These are phyloP conservation scores for Oreotragus oreotragus DNA, from an alignment of 2,113 vertebrate species.

Conservation along the genomic window DNA sequence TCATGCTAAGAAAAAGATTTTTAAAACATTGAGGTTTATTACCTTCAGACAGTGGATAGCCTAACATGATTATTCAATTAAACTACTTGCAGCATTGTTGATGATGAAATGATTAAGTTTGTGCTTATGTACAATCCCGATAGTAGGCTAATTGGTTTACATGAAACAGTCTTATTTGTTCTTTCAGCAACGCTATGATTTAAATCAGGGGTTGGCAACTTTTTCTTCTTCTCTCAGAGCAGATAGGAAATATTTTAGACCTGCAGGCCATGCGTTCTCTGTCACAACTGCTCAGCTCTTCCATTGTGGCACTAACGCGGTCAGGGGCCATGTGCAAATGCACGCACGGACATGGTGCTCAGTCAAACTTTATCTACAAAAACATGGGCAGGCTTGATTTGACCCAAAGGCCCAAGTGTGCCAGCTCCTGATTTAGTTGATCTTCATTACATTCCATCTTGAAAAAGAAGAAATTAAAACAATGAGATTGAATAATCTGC, in stretches of 20 bases:
- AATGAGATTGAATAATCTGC: background rate
- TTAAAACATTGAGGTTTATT: background rate
- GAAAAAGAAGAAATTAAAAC: background rate
- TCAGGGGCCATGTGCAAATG: background rate
- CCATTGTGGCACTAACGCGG: background rate
- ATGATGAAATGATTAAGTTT: background rate
- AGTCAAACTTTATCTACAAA: background rate
- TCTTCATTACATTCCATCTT: background rate
- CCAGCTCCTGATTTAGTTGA: no score
- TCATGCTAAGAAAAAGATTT: background rate
- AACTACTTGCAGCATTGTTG: background rate
- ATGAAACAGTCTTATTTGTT: background rate
- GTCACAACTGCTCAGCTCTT: background rate
- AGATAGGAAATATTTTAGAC: background rate
- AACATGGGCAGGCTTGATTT: background rate
- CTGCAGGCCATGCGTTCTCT: background rate
- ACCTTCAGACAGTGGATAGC: background rate
- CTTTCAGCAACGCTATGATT: background rate
- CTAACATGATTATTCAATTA: background rate
- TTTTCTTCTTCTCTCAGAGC: background rate
- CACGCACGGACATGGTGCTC: background rate
- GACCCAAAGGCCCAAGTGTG: background rate
- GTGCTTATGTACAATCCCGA: background rate
- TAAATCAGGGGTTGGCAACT: background rate
- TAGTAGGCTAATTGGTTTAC: background rate